Percentiles rank a stretch among this genome's conserved stretches.
Evolutionary conservation across 92 coral and sea anemone genomes (phyloP).

Genomic region (Parazoanthus darwini): DNA sequence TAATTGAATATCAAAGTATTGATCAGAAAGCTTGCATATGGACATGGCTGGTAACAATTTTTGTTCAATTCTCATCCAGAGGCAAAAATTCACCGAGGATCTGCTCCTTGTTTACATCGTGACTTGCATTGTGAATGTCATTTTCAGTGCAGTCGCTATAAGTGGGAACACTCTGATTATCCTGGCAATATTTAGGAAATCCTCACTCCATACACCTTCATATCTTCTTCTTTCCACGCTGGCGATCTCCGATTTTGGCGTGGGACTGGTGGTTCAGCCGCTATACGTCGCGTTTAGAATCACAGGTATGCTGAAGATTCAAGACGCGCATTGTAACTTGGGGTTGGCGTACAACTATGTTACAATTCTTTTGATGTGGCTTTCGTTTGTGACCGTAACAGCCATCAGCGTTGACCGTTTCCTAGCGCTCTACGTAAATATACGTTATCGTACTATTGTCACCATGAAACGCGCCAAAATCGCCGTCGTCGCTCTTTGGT

Average conservation of each 20-base stretch:
- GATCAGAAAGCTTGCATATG: neutral
- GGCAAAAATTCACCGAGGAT: slow-evolving; percentile 26
- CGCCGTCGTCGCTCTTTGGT: slow-evolving; percentile 13
- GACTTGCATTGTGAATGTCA: slow-evolving; percentile 23
- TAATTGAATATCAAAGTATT: neutral
- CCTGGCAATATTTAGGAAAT: slow-evolving; percentile 1
- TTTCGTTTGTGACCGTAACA: slow-evolving; percentile 12
- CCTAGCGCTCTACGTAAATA: slow-evolving; percentile 2
- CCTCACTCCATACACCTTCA: slow-evolving; percentile 31
- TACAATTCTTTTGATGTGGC: slow-evolving; percentile 33
- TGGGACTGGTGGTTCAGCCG: neutral
- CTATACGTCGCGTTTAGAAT: slow-evolving; percentile 12
- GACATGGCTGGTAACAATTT: slow-evolving; percentile 15
- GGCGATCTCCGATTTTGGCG: slow-evolving; percentile 17
- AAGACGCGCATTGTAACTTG: neutral
- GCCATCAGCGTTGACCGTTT: slow-evolving; percentile 25
- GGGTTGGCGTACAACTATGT: slow-evolving; percentile 23
- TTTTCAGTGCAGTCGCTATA: slow-evolving; percentile 11
- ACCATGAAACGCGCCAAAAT: slow-evolving; percentile 17
- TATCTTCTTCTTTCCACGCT: slow-evolving; percentile 6
- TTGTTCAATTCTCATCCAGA: slow-evolving; percentile 31
- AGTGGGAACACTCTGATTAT: slow-evolving; percentile 3
- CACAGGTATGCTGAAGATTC: slow-evolving; percentile 2
- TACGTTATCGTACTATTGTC: slow-evolving; percentile 21
- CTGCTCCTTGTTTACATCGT: neutral